Percentiles rank a stretch among this genome's conserved stretches.
Conservation (phyloP, 1,140 invertebrate species). For the Diabrotica virgifera region DNA sequence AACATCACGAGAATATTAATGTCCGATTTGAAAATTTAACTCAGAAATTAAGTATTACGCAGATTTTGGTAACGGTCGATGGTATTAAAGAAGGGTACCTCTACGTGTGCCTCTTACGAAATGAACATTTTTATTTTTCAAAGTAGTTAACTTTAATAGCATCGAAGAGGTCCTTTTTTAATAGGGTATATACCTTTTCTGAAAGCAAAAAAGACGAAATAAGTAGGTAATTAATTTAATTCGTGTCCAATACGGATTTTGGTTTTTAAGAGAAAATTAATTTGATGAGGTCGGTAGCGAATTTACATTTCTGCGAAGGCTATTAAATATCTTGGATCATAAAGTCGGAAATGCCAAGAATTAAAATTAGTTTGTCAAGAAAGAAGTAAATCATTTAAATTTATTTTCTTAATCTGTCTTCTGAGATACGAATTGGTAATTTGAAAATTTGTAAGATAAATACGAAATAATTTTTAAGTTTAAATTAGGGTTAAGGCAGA, state of each 20-base stretch:
- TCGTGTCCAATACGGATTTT: neutral
- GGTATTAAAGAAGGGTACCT: neutral
- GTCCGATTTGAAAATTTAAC: conserved; percentile 3
- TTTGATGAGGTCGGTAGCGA: too few relatives aligned
- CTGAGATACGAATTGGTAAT: too few relatives aligned
- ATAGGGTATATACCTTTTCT: neutral
- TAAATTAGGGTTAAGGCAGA: too few relatives aligned
- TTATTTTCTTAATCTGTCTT: too few relatives aligned
- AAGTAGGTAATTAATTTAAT: neutral
- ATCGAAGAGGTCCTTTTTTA: neutral
- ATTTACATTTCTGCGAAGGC: too few relatives aligned
- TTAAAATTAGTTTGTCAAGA: too few relatives aligned
- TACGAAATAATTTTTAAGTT: too few relatives aligned
- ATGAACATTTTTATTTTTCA: neutral
- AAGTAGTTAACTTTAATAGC: conserved; percentile 3
- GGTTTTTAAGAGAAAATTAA: too few relatives aligned
- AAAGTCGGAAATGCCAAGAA: too few relatives aligned
- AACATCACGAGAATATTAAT: conserved; percentile 10
- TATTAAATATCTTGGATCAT: too few relatives aligned
- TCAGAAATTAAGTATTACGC: conserved; percentile 3
- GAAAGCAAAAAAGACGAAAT: neutral
- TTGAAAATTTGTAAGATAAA: too few relatives aligned
- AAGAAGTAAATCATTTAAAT: too few relatives aligned
- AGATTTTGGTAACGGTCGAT: conserved; percentile 1
- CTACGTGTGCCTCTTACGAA: neutral